Evolutionary conservation across 2,888 invertebrate species (phyloP).

Genomic region (Scaptomyza caliginosa): DNA sequence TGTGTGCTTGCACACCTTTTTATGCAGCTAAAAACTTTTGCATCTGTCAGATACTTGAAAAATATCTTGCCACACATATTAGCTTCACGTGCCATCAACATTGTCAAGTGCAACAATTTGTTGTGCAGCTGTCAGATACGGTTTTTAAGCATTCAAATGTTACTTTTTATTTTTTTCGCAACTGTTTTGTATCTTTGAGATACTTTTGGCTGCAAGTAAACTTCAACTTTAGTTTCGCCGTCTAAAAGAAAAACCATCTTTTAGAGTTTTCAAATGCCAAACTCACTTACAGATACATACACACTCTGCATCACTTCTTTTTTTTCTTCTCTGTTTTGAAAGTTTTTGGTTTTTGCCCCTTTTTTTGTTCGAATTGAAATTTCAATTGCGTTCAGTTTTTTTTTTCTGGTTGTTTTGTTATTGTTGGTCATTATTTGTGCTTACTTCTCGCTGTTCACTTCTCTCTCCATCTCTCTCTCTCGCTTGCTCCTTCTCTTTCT

Average conservation of each 20-base stretch:
- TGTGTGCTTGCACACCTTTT: neutral
- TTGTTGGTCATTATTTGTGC: constrained; percentile 70
- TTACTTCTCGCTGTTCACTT: constrained; percentile 35
- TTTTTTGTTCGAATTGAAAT: constrained; percentile 41
- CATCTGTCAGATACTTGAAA: constrained; percentile 28
- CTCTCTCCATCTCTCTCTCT: constrained; percentile 10
- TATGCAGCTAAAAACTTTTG: constrained; percentile 2
- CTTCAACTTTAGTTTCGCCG: too few species aligned
- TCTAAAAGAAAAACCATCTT: constrained; percentile 40
- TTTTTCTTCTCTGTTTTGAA: constrained; percentile 26
- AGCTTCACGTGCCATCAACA: neutral
- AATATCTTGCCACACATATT: constrained; percentile 10
- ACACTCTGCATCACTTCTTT: constrained; percentile 44
- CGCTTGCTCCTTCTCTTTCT: constrained; percentile 16
- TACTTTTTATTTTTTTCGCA: neutral
- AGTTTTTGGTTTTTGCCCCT: constrained; percentile 43
- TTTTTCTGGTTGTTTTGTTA: constrained; percentile 45
- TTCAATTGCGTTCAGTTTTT: constrained; percentile 48
- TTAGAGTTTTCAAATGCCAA: constrained; percentile 41
- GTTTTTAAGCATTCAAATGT: constrained; percentile 1
- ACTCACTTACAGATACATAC: constrained; percentile 25
- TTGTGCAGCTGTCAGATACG: constrained; percentile 14
- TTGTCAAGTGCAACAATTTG: constrained; percentile 30
- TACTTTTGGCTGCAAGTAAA: too few species aligned
- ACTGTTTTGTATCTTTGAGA: neutral